These are phyloP conservation scores for Muschampia staudingeri DNA, from an alignment of 2,888 invertebrate species.

Conservation along the genomic window DNA sequence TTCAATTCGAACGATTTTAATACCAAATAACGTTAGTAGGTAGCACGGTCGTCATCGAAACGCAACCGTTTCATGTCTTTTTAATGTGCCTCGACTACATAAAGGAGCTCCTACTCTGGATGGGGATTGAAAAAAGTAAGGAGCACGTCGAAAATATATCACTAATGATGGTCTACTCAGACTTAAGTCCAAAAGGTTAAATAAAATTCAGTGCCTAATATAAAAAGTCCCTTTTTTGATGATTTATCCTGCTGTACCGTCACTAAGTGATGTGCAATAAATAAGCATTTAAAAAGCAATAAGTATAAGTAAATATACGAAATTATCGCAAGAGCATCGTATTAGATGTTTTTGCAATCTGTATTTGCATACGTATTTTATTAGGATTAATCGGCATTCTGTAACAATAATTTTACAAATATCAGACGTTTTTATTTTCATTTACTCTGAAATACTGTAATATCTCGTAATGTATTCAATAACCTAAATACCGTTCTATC, in stretches of 20 bases:
- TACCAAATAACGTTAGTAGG: conserved; percentile 76
- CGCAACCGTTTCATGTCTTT: conserved; percentile 75
- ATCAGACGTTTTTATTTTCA: background rate
- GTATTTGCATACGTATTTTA: background rate
- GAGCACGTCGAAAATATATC: conserved; percentile 23
- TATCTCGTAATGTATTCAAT: no score
- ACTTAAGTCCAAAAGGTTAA: conserved; percentile 8
- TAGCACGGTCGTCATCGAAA: conserved; percentile 74
- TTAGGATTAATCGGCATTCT: background rate
- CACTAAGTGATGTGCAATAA: no score
- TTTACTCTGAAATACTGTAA: no score
- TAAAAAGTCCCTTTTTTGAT: no score
- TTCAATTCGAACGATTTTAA: conserved; percentile 76
- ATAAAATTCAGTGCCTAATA: no score
- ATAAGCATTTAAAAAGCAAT: no score
- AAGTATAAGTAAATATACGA: no score
- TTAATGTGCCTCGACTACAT: conserved; percentile 69
- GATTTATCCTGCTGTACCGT: no score
- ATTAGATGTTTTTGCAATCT: background rate
- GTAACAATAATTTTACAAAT: background rate
- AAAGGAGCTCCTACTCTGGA: conserved; percentile 65
- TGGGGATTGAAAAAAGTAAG: conserved; percentile 37
- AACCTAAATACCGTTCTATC: no score
- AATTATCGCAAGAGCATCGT: no score
- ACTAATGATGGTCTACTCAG: conserved; percentile 39